A percentile compares a stretch with the other conserved stretches of the same genome.
These are phyloP conservation scores for Electrona antarctica DNA, from an alignment of 2,113 vertebrate genomes.

Conservation along the genomic window DNA sequence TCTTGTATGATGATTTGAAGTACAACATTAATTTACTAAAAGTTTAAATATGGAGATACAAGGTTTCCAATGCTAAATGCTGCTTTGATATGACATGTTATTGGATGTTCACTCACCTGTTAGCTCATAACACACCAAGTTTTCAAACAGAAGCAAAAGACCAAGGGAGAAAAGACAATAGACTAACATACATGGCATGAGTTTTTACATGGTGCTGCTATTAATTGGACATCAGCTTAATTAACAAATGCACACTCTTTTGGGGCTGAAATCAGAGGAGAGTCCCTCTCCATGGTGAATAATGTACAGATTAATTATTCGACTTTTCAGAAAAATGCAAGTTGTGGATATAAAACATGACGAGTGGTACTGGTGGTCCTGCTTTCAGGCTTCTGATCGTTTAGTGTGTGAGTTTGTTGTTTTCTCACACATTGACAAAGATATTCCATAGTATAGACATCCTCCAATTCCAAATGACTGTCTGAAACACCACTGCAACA, in stretches of 20 bases:
- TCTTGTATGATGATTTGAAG: no score
- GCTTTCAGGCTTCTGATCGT: conserved; percentile 19
- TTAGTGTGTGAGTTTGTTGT: conserved; percentile 14
- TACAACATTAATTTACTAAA: no score
- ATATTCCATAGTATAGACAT: conserved; percentile 2
- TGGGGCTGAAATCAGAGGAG: conserved; percentile 62
- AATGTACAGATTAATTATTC: conserved; percentile 61
- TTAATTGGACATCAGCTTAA: conserved; percentile 33
- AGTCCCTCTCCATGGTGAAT: conserved; percentile 28
- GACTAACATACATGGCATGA: conserved; percentile 1
- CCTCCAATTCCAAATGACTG: not conserved
- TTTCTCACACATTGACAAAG: conserved; percentile 6
- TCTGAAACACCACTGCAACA: no score
- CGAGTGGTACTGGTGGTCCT: conserved; percentile 22
- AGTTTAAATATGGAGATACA: no score
- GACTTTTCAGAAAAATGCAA: conserved; percentile 49
- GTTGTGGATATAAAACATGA: conserved; percentile 48
- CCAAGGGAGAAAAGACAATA: not conserved
- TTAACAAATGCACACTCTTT: conserved; percentile 45
- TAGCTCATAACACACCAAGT: conserved; percentile 19
- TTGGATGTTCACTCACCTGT: conserved; percentile 56
- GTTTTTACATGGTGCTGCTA: conserved; percentile 28
- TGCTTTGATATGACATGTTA: conserved; percentile 55
- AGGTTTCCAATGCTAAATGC: conserved; percentile 21
- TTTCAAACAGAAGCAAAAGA: conserved; percentile 28